Base-by-base conservation (phyloP, 2,888 invertebrate species). In the Siphonodentalium dalli region DNA sequence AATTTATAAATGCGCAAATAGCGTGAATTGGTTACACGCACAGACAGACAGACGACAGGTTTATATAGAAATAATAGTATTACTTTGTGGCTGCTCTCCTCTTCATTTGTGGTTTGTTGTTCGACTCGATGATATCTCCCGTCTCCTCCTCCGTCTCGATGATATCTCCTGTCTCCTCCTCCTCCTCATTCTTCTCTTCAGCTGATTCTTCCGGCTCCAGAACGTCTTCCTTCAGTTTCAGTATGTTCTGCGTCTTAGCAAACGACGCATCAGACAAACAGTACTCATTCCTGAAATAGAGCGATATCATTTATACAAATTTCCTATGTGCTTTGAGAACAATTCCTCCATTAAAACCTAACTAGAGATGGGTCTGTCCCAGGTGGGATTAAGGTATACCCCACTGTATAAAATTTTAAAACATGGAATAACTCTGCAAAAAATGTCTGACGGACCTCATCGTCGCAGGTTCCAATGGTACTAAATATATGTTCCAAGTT, bases 171-270 rank as follows among this genome's bases (percentile, higher is more conserved):
- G 47, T 49, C 57, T 83, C 82, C 58, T 79, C 82, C 0, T 63
- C 49, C 46, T 78, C 79, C 29, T 78, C 82, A 38, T 74, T 75
- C 39, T 82, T 81, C 23, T 80, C 75, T 9, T 74, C 74, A 28
- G 67, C 62, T 2, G 80, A 71, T 45, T 82, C 79, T 23, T 82
- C 81, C 23, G 71, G 70, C 9, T 48, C 58, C 20, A 38, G 28
- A 24, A 18, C 15, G 4, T 52, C 53, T 33, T 38, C 26, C 26
- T n/a, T 21, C 24, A 41, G 18, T 4, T 50, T 48, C 47, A 65
- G 51, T 13, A 77, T 56, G 56, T 78, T 72, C 58, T 79, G 76
- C n/a, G 68, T 65, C 1, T 69, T 69, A 11, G 74, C 69, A 35
- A 59, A 52, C 27, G 58, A 62, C 15, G 68, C 31, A 50, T 78